These are phyloP conservation scores for Ophion costatus DNA, from an alignment of 2,888 invertebrate species.

Conservation along the genomic window DNA sequence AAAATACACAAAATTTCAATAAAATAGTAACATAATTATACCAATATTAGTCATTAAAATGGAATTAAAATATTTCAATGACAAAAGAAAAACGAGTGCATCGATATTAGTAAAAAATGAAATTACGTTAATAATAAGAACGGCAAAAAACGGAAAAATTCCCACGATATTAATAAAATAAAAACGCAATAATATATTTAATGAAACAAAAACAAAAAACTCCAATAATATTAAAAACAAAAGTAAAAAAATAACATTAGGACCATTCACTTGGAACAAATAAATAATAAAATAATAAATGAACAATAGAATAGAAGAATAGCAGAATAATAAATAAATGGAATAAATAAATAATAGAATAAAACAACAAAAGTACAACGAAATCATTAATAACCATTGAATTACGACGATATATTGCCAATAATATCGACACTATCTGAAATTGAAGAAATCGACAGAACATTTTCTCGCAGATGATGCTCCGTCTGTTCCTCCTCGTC, in stretches of 20 bases:
- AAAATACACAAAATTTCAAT: too few relatives aligned
- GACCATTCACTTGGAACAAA: not conserved
- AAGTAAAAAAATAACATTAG: not conserved
- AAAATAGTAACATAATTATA: too few relatives aligned
- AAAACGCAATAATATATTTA: too few relatives aligned
- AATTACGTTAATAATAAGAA: too few relatives aligned
- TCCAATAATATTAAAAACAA: not conserved
- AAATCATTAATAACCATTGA: not conserved
- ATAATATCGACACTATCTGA: not conserved
- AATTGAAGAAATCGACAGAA: too few relatives aligned
- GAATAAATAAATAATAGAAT: not conserved
- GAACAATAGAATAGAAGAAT: not conserved
- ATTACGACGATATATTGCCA: not conserved
- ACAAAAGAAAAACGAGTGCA: too few relatives aligned
- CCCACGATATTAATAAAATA: too few relatives aligned
- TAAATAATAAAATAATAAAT: not conserved
- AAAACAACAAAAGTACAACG: not conserved
- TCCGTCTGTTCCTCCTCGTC: constrained; percentile 41
- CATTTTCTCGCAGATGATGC: constrained; percentile 45
- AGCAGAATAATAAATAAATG: not conserved
- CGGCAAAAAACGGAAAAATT: too few relatives aligned
- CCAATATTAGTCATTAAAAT: too few relatives aligned
- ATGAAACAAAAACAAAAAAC: not conserved
- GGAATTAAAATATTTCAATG: too few relatives aligned
- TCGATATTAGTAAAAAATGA: too few relatives aligned